Percentiles rank a stretch among this genome's conserved stretches.
Conservation (phyloP, 2,888 invertebrate species). For the Dorcus parallelipipedus region DNA sequence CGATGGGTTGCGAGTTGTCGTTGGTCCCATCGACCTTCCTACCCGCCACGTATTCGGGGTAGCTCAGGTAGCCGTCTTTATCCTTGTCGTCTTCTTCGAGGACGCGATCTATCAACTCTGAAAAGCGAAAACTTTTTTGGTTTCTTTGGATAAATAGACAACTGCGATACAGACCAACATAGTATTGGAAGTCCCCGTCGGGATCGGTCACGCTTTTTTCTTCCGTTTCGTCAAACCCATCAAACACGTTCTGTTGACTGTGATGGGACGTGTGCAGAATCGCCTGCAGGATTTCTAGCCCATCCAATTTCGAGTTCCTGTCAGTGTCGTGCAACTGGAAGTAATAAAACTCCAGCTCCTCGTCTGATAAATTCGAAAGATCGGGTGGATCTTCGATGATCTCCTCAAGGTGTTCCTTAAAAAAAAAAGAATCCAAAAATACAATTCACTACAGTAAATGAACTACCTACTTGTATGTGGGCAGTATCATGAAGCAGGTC, state of each 20-base stretch:
- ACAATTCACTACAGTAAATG: too few relatives aligned
- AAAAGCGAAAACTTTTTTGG: constrained; percentile 24
- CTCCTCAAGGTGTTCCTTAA: constrained; percentile 46
- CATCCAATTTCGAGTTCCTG: constrained; percentile 84
- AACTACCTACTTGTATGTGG: constrained; percentile 55
- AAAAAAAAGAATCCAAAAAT: not conserved
- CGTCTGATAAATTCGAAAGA: constrained; percentile 72
- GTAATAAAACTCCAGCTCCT: constrained; percentile 82
- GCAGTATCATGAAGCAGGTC: constrained; percentile 70
- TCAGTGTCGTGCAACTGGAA: constrained; percentile 88
- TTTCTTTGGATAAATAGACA: too few relatives aligned
- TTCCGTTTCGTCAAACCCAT: constrained; percentile 43
- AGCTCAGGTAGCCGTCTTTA: constrained; percentile 82
- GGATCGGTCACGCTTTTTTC: constrained; percentile 41
- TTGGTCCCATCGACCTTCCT: constrained; percentile 31
- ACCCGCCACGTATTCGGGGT: constrained; percentile 67
- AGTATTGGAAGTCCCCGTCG: constrained; percentile 49
- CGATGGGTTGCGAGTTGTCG: constrained; percentile 19
- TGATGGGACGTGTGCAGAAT: constrained; percentile 67
- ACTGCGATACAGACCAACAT: constrained; percentile 44
- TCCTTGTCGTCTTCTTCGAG: constrained; percentile 79
- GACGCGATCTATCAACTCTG: constrained; percentile 84
- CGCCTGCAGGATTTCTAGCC: constrained; percentile 82
- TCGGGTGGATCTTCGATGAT: constrained; percentile 51
- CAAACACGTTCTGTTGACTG: constrained; percentile 48